phyloP scores from a whole-genome alignment of 2,113 vertebrate species.

The Solea solea region DNA sequence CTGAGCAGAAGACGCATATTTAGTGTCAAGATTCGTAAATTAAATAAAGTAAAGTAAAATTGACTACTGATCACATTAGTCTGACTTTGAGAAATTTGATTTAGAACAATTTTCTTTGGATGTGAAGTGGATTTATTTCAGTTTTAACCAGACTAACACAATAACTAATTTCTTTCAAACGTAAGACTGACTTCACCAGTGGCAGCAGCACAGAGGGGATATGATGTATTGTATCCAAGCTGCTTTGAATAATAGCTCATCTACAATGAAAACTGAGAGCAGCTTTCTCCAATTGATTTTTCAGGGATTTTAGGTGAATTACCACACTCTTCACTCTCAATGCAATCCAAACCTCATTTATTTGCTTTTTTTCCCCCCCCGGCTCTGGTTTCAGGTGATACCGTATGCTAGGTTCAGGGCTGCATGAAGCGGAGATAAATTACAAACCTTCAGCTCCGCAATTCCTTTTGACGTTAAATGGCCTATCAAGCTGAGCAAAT shows the following conservation, averaged over 20 bases:
- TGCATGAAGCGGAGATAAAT: conserved; percentile 27
- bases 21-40: too few species aligned
- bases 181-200: conserved; percentile 1
- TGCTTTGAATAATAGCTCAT: conserved; percentile 44
- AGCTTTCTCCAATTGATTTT: conserved; percentile 40
- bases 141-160: too few species aligned
- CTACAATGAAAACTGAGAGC: neutral
- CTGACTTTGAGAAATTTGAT: too few species aligned
- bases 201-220: conserved; percentile 11
- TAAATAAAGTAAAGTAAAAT: too few species aligned
- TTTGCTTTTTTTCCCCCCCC: neutral
- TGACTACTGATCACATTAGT: too few species aligned
- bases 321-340: conserved; percentile 37
- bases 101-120: too few species aligned
- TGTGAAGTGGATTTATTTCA: too few species aligned
- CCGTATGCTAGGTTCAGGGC: conserved; percentile 16
- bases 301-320: conserved; percentile 47
- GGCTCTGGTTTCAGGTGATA: conserved; percentile 43
- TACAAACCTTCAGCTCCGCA: conserved; percentile 28
- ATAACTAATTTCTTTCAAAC: too few species aligned
- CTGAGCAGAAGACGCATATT: too few species aligned
- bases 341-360: conserved; percentile 42
- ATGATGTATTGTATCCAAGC: conserved; percentile 12
- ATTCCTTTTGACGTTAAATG: conserved; percentile 32
- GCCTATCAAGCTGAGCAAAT: conserved; percentile 42